Conservation (phyloP, 2,113 vertebrate species). For the Bujurquina vittata region DNA sequence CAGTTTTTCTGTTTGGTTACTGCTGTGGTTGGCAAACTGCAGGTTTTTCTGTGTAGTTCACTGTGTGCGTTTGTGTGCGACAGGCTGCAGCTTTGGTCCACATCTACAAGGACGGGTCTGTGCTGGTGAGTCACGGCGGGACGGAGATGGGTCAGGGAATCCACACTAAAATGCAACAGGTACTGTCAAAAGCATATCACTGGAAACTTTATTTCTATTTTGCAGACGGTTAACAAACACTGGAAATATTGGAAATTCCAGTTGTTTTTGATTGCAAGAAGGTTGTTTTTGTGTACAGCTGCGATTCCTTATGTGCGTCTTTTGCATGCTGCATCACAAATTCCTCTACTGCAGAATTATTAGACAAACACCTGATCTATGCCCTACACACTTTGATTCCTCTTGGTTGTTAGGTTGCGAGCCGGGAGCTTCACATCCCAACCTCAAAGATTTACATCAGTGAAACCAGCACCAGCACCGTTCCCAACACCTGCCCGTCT, state of each 20-base stretch:
- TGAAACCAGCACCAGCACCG: constrained; percentile 85
- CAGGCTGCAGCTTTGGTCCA: constrained; percentile 86
- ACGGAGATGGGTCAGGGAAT: constrained; percentile 88
- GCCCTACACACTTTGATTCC: neutral
- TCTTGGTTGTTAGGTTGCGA: constrained; percentile 81
- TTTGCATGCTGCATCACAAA: too few species aligned
- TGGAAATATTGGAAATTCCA: neutral
- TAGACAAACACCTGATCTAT: neutral
- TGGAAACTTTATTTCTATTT: neutral
- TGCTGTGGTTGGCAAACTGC: neutral
- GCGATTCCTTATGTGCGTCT: too few species aligned
- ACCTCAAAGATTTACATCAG: constrained; percentile 83
- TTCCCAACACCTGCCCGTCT: constrained; percentile 86
- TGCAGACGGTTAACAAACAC: neutral
- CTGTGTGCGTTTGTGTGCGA: neutral
- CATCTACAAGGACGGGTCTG: constrained; percentile 87
- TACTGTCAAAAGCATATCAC: neutral
- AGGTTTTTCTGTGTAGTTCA: neutral
- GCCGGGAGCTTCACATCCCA: constrained; percentile 85
- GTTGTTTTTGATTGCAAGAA: neutral
- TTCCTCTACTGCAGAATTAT: neutral
- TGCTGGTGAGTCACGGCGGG: constrained; percentile 85
- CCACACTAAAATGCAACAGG: constrained; percentile 86
- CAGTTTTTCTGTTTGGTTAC: neutral
- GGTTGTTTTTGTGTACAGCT: neutral